Base-by-base conservation (phyloP, 2,888 invertebrate species). In the Pristionchus japonicus region DNA sequence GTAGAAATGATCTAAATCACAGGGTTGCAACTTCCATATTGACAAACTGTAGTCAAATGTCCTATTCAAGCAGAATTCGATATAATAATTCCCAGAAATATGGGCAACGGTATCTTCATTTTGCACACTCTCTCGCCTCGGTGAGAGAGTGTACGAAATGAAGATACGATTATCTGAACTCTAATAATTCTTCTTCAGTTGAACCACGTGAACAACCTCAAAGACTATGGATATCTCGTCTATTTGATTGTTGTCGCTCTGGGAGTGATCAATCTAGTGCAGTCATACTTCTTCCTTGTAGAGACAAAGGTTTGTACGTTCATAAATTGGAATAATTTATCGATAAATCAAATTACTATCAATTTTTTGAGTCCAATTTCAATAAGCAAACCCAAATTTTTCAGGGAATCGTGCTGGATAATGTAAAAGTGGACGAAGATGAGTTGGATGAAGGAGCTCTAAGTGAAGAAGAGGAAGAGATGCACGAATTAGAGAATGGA, bases 181-280 rank as follows among this genome's bases (percentile, higher is more conserved):
- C n/a, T n/a, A 87, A 77, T 84, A 49, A 23, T 70, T 20, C 40
- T 20, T 15, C 15, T 70, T 70, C 89, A 93, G 93, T 88, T 94
- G 64, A 92, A 92, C 83, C 91, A 91, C 90, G 89, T 93, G 52
- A 93, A 91, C 80, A 88, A 90, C 0, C 37, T 37, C 9, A 23
- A 77, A 27, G 85, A 90, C 70, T 94, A 93, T 93, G 89, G 92
- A 3, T 92, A 92, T 49, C 91, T 93, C n/a, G 92, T 93, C 15
- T 94, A 93, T 86, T 77, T 93, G 43, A 91, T 93, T 0, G 93
- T 93, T 3, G 92, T 92, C 3, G 83, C 90, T 43, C 89, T 94
- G 47, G 93, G 93, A 84, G 87, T 89, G 9, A 88, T 93, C 88
- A 93, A 93, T 64, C 88, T 92, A n/a, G 47, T 90, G 13, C 89